These are phyloP conservation scores for Oreocharis arfaki DNA, from an alignment of 2,113 vertebrate genomes.

Conservation along the genomic window DNA sequence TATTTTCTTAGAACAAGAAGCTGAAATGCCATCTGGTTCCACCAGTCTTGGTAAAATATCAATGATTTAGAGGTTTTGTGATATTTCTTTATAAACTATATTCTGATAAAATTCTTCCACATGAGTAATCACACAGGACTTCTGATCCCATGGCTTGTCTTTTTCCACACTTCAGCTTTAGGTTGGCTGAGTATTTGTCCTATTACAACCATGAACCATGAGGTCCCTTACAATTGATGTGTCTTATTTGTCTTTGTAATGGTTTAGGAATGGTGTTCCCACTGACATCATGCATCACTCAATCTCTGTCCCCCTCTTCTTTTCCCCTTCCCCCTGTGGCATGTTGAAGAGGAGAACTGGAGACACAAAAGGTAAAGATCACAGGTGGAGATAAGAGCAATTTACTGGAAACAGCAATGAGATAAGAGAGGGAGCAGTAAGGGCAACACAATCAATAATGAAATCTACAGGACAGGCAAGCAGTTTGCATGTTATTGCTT, in stretches of 20 bases:
- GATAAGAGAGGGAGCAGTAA: background rate
- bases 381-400: background rate
- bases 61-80: background rate
- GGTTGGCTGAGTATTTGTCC: background rate
- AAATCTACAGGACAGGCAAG: background rate
- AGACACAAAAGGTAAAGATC: background rate
- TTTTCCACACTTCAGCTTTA: background rate
- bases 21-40: background rate
- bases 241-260: background rate
- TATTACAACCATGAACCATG: background rate
- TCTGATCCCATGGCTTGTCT: background rate
- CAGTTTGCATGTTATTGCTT: fast-evolving
- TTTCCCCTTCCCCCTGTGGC: background rate
- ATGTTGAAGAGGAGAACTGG: background rate
- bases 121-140: background rate
- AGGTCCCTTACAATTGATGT: background rate
- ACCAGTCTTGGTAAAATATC: background rate
- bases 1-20: background rate
- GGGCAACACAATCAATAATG: background rate
- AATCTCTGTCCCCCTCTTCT: background rate
- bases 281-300: background rate
- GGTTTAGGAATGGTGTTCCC: background rate
- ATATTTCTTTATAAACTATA: background rate
- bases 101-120: background rate
- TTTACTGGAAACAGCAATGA: background rate